Percentiles rank a stretch among this genome's conserved stretches.
phyloP scores from a whole-genome alignment of 2,797 vertebrate species.

The Phylloscopus collybita region DNA sequence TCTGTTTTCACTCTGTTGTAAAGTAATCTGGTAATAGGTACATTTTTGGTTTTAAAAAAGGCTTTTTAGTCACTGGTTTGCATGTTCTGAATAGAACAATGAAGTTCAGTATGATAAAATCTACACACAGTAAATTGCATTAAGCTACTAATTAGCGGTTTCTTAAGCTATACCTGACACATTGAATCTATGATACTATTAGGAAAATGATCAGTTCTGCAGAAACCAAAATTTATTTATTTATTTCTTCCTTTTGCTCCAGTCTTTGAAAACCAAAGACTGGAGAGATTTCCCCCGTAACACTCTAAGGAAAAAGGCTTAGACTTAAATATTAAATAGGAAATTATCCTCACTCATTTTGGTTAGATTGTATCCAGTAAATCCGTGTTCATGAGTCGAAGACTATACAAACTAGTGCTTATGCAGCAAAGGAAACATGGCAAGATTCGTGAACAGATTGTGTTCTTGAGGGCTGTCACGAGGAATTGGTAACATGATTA shows the following conservation, averaged over 20 bases:
- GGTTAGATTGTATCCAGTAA: neutral
- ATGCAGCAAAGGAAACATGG: neutral
- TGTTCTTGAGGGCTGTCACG: neutral
- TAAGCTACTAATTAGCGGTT: conserved; percentile 7
- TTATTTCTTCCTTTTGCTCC: neutral
- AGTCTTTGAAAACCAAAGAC: neutral
- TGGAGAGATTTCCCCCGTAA: neutral
- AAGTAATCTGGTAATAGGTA: neutral
- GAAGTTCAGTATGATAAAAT: neutral
- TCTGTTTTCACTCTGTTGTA: neutral
- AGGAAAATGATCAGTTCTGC: neutral
- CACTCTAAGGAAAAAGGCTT: neutral
- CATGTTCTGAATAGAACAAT: neutral
- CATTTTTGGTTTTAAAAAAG: neutral
- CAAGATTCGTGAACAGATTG: neutral
- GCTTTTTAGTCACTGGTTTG: neutral
- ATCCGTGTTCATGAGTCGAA: neutral
- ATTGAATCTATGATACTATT: neutral
- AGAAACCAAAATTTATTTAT: neutral
- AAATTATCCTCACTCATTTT: neutral
- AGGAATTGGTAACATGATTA: neutral
- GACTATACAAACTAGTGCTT: neutral
- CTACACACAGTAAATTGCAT: neutral
- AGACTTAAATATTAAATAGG: neutral
- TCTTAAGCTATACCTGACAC: neutral